phyloP scores from a whole-genome alignment of 2,888 invertebrate genomes.

The Litoditis marina region DNA sequence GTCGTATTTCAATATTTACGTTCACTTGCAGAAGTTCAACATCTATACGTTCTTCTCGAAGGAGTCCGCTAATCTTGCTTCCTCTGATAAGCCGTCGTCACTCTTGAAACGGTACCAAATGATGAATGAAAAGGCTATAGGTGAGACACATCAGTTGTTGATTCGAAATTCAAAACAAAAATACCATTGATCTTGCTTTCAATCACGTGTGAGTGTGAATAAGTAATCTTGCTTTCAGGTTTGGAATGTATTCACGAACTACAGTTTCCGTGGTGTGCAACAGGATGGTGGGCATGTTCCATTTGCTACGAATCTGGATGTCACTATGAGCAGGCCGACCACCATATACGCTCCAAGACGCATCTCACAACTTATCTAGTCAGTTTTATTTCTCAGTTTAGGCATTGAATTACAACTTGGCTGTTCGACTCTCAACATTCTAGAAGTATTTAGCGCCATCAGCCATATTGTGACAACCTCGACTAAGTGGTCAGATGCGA shows the following conservation, averaged over 20 bases:
- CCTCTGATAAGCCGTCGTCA: constrained; percentile 2
- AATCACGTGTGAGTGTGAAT: too few relatives aligned
- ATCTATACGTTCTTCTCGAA: constrained; percentile 8
- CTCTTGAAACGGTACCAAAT: constrained; percentile 1
- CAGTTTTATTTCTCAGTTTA: not conserved
- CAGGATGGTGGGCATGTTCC: constrained; percentile 37
- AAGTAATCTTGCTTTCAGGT: constrained; percentile 20
- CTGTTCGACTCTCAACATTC: too few relatives aligned
- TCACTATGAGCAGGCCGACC: constrained; percentile 30
- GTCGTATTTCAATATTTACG: too few relatives aligned
- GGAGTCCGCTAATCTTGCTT: not conserved
- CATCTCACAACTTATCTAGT: constrained; percentile 35
- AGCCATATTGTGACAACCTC: too few relatives aligned
- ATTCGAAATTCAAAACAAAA: too few relatives aligned
- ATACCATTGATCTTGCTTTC: too few relatives aligned
- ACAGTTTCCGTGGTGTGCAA: constrained; percentile 10
- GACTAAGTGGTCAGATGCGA: too few relatives aligned
- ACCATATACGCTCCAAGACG: constrained; percentile 25
- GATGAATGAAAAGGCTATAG: constrained; percentile 10
- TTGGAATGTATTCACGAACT: constrained; percentile 29
- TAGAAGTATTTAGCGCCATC: too few relatives aligned
- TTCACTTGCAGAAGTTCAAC: constrained; percentile 4
- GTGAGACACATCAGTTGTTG: not conserved
- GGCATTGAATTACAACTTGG: too few relatives aligned
- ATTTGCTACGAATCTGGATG: constrained; percentile 34